These are phyloP conservation scores for Merluccius polli DNA, from an alignment of 2,797 vertebrate genomes.

Conservation along the genomic window DNA sequence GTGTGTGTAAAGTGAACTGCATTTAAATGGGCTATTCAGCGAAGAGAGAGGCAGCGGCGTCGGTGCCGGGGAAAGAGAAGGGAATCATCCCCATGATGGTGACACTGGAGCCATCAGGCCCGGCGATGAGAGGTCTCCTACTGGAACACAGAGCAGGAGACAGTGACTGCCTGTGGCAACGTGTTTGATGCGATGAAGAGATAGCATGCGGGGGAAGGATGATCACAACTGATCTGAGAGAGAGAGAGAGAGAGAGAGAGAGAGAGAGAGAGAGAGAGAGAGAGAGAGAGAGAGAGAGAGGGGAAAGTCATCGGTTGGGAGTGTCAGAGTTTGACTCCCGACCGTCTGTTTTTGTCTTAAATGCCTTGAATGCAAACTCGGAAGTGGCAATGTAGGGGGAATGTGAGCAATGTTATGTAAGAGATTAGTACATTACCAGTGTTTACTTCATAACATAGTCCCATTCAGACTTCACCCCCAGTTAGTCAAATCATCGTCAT, in stretches of 20 bases:
- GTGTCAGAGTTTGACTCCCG: background rate
- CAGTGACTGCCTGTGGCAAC: background rate
- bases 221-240: background rate
- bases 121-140: background rate
- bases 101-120: background rate
- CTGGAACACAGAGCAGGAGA: background rate
- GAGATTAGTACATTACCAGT: too few relatives aligned
- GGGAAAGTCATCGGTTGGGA: background rate
- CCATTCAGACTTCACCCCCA: background rate
- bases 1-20: constrained; percentile 70
- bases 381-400: background rate
- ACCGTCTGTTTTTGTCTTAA: background rate
- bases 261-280: too few relatives aligned
- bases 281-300: too few relatives aligned
- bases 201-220: background rate
- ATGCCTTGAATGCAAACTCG: too few relatives aligned
- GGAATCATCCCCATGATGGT: background rate
- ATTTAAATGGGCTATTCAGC: constrained; percentile 72
- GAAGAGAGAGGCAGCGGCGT: constrained; percentile 30
- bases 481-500: background rate
- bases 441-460: background rate
- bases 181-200: constrained; percentile 1
- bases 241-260: too few relatives aligned
- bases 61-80: constrained; percentile 46
- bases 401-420: background rate